Percentiles rank a stretch among this genome's conserved stretches.
Evolutionary conservation across 92 coral and sea anemone species (phyloP).

Genomic region (Palythoa heliodiscus): DNA sequence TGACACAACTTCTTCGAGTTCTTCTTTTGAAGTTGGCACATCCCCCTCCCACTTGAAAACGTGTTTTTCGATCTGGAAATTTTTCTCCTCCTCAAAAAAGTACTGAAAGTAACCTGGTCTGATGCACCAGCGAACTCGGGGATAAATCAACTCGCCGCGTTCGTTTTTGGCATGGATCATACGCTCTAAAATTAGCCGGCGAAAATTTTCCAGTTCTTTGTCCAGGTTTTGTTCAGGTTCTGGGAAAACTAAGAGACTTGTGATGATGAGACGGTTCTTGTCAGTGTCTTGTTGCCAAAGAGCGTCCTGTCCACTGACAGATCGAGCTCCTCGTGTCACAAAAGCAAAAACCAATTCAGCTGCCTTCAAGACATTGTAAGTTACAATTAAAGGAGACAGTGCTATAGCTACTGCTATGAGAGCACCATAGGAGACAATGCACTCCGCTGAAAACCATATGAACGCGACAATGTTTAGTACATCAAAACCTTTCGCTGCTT

Average conservation of each 20-base stretch:
- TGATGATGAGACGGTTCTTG: constrained; percentile 68
- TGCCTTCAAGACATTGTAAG: constrained; percentile 63
- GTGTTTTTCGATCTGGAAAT: constrained; percentile 76
- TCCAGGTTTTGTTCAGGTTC: constrained; percentile 11
- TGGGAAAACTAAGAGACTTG: constrained; percentile 52
- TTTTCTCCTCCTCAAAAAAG: constrained; percentile 74
- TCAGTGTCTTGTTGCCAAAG: constrained; percentile 75
- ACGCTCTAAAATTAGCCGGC: constrained; percentile 57
- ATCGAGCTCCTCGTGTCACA: constrained; percentile 40
- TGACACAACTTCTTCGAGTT: constrained; percentile 73
- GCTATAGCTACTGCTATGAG: constrained; percentile 29
- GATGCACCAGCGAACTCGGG: constrained; percentile 64
- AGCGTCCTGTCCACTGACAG: constrained; percentile 84
- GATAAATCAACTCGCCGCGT: constrained; percentile 60
- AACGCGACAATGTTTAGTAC: neutral
- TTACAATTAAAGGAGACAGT: constrained; percentile 54
- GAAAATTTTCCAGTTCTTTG: constrained; percentile 55
- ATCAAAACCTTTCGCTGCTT: neutral
- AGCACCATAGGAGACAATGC: constrained; percentile 53
- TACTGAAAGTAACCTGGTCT: constrained; percentile 86
- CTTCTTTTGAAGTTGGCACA: constrained; percentile 74
- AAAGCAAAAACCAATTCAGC: constrained; percentile 59
- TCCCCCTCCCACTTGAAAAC: constrained; percentile 76
- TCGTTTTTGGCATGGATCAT: constrained; percentile 59
- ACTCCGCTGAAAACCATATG: constrained; percentile 57